Evolutionary conservation across 1,140 invertebrate genomes (phyloP).

Genomic region (Belonocnema kinseyi): DNA sequence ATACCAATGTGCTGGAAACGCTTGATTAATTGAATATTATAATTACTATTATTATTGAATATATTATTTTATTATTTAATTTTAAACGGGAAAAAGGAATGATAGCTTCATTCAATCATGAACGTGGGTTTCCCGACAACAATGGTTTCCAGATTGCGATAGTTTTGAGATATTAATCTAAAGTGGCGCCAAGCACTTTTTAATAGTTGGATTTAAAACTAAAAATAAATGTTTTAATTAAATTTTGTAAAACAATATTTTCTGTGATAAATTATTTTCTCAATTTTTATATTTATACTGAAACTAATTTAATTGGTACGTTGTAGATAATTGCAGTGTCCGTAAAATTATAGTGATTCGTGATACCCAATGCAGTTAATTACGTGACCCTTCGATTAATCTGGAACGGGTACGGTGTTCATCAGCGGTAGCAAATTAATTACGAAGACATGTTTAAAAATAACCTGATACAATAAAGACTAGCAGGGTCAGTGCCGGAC

Average conservation of each 20-base stretch:
- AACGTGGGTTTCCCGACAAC: too few species aligned
- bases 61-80: too few species aligned
- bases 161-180: too few species aligned
- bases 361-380: constrained; percentile 14
- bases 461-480: constrained; percentile 1
- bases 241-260: constrained; percentile 37
- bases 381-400: constrained; percentile 27
- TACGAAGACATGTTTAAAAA: constrained; percentile 21
- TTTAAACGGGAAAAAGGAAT: too few species aligned
- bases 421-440: constrained; percentile 26
- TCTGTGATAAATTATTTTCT: constrained; percentile 25
- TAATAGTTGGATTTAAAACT: too few species aligned
- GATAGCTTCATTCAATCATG: too few species aligned
- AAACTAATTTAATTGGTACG: constrained; percentile 1
- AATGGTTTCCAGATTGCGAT: too few species aligned
- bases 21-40: too few species aligned
- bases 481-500: constrained; percentile 2
- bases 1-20: too few species aligned
- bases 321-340: neutral
- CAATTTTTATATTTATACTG: constrained; percentile 16
- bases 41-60: too few species aligned
- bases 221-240: constrained; percentile 10
- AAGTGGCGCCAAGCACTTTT: too few species aligned
- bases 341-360: constrained; percentile 21
- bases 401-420: neutral